Conservation (phyloP, 2,888 invertebrate species). For the Stenolophus ochropezus region DNA sequence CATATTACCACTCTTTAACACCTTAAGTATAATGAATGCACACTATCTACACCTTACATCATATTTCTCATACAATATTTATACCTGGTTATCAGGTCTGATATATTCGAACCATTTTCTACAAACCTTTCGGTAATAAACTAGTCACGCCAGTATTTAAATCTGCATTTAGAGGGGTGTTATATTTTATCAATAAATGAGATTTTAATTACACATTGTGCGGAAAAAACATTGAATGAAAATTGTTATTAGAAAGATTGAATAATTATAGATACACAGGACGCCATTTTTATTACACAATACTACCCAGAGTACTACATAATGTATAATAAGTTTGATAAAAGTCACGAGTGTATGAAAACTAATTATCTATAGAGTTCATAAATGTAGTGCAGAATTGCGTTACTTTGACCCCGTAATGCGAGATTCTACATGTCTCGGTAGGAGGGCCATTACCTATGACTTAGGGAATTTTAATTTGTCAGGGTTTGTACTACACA, state of each 20-base stretch:
- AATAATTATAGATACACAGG: neutral
- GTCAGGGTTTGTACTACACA: too few relatives aligned
- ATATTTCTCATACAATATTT: slow-evolving; percentile 23
- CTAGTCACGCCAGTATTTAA: slow-evolving; percentile 6
- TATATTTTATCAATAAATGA: slow-evolving; percentile 10
- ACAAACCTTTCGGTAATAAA: slow-evolving; percentile 5
- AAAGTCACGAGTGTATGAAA: too few relatives aligned
- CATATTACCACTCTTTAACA: slow-evolving; percentile 19
- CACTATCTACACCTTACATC: slow-evolving; percentile 1
- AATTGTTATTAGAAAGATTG: too few relatives aligned
- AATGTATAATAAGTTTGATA: too few relatives aligned
- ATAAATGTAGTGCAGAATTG: too few relatives aligned
- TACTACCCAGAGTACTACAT: too few relatives aligned
- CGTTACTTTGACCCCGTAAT: too few relatives aligned
- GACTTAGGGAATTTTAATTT: too few relatives aligned
- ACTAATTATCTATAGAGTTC: too few relatives aligned
- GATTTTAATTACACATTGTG: slow-evolving; percentile 14
- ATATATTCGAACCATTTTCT: slow-evolving; percentile 15
- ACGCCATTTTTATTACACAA: too few relatives aligned
- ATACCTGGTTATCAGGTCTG: slow-evolving; percentile 5
- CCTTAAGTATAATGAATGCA: slow-evolving; percentile 6
- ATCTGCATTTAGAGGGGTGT: slow-evolving; percentile 4
- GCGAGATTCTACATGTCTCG: too few relatives aligned
- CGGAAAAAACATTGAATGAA: neutral
- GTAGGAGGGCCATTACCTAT: too few relatives aligned